A percentile compares a stretch with the other conserved stretches of the same genome.
These are phyloP conservation scores for Norana najaformis DNA, from an alignment of 2,888 invertebrate genomes.

Conservation along the genomic window DNA sequence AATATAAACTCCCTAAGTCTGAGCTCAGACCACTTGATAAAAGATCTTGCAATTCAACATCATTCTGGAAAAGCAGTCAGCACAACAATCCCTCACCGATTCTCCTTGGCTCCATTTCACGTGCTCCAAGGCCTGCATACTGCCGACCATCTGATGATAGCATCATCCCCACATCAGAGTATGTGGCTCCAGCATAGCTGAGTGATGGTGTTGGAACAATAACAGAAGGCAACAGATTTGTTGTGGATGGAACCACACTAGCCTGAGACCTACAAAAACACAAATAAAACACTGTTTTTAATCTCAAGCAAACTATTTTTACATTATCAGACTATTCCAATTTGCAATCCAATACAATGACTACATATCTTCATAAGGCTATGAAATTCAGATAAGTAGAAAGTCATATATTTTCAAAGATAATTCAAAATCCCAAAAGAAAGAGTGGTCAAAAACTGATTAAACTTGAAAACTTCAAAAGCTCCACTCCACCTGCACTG, in stretches of 20 bases:
- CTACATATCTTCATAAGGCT: neutral
- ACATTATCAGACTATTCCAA: neutral
- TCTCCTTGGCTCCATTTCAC: slow-evolving; percentile 1
- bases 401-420: neutral
- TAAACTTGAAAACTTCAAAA: no score
- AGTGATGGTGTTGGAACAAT: neutral
- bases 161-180: slow-evolving; percentile 17
- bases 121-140: neutral
- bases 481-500: no score
- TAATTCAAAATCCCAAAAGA: neutral
- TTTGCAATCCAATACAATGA: neutral
- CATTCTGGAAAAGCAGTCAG: neutral
- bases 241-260: neutral
- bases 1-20: no score
- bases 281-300: neutral
- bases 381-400: no score
- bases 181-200: slow-evolving; percentile 15
- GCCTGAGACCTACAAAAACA: neutral
- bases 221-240: neutral
- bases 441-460: no score
- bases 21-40: no score
- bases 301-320: neutral
- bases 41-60: neutral
- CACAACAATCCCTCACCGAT: neutral
- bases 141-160: neutral